These are phyloP conservation scores for Chionomys nivalis DNA, from an alignment of 2,113 vertebrate species.

Conservation along the genomic window DNA sequence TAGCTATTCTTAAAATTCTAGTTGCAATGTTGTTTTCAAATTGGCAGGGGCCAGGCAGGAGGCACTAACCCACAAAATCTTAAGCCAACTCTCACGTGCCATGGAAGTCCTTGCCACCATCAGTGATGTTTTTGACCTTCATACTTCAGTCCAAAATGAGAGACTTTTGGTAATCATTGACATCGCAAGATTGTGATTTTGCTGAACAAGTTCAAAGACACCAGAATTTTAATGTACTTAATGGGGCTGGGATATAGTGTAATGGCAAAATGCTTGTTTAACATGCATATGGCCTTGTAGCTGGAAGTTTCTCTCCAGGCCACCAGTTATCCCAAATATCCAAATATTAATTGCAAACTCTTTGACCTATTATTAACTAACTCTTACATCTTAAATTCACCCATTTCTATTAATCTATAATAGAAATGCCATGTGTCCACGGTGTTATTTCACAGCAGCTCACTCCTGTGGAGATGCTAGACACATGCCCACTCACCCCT, in stretches of 20 bases:
- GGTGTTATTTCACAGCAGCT: no score
- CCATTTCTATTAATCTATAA: no score
- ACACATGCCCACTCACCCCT: no score
- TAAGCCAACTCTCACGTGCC: not conserved
- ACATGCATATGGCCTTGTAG: not conserved
- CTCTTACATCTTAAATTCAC: no score
- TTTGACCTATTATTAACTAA: no score
- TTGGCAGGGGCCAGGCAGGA: not conserved
- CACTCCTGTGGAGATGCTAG: no score
- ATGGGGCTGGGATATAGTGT: not conserved
- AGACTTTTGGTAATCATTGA: not conserved
- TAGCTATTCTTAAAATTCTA: not conserved
- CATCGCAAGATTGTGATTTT: not conserved
- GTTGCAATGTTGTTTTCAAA: not conserved
- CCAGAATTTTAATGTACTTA: not conserved
- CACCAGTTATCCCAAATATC: no score
- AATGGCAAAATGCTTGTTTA: not conserved
- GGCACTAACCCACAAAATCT: not conserved
- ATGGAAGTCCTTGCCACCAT: not conserved
- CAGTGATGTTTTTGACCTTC: not conserved
- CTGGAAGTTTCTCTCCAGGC: no score
- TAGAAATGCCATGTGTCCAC: no score
- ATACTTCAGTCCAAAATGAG: not conserved
- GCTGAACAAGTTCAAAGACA: not conserved
- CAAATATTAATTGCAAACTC: no score